These are phyloP conservation scores for Drosophila quinaria DNA, from an alignment of 2,888 invertebrate genomes.

Conservation along the genomic window DNA sequence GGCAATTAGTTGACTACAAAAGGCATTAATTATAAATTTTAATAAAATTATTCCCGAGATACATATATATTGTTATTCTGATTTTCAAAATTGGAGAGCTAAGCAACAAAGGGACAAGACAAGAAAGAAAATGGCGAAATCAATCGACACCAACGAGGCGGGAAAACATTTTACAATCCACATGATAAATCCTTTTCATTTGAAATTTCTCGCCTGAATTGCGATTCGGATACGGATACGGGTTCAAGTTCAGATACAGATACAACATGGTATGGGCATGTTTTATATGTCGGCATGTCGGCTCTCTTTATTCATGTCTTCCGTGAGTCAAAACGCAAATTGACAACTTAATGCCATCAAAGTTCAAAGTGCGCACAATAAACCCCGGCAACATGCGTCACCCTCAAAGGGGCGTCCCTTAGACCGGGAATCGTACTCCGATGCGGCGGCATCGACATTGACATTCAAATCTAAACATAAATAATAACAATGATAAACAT, in stretches of 20 bases:
- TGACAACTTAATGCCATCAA: conserved; percentile 81
- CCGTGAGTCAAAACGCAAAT: conserved; percentile 74
- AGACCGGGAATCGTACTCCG: conserved; percentile 22
- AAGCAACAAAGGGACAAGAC: not conserved
- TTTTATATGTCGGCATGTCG: conserved; percentile 5
- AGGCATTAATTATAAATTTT: conserved; percentile 24
- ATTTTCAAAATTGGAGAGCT: not conserved
- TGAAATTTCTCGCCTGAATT: conserved; percentile 28
- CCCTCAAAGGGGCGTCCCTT: not conserved
- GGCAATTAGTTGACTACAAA: conserved; percentile 16
- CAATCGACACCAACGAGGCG: conserved; percentile 20
- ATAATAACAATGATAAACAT: conserved; percentile 83
- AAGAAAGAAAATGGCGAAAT: conserved; percentile 18
- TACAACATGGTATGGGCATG: not conserved
- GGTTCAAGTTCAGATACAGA: conserved; percentile 6
- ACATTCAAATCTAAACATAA: conserved; percentile 82
- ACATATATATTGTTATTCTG: not conserved
- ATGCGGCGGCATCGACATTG: conserved; percentile 67
- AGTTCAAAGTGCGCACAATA: conserved; percentile 76
- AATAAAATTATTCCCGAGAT: not conserved
- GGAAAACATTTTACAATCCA: conserved; percentile 27
- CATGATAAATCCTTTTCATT: conserved; percentile 58
- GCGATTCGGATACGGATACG: conserved; percentile 12
- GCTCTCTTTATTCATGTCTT: conserved; percentile 49
- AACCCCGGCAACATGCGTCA: conserved; percentile 47